Base-by-base conservation (phyloP, 2,888 invertebrate species). In the Coleophora deauratella region DNA sequence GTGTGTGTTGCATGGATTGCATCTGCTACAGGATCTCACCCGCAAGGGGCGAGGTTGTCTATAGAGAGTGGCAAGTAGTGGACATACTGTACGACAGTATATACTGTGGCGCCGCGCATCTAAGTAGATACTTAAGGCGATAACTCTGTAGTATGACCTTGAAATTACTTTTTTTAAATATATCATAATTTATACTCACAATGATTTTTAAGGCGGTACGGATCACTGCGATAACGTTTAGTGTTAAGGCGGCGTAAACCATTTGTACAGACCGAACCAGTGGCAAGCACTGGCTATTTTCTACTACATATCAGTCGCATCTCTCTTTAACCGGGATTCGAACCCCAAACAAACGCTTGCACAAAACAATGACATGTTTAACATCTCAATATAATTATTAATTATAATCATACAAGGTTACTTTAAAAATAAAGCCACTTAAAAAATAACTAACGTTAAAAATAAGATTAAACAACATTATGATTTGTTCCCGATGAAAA, bases 391-490 rank as follows among this genome's bases (percentile, higher is more conserved):
- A 84, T 80, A 80, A 80, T 43, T 43, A 78, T 66, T 67, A 71
- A 67, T 72, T 72, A 75, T 73, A 75, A 77, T 74, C 72, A 43
- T 41, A 4, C 30, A 74, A 62, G 68, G 74, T 79, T 73, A 77
- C 74, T 75, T 72, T 66, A 73, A 72, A 79, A 80, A 77, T 80
- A 79, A 76, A 84, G 80, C 80, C 75, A 72, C 81, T 80, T 84
- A 82, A 80, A n/a, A 66, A 84, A 71, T 80, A 84, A 80, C 81
- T 82, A 82, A 85, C 84, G 72, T 82, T 84, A 84, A 75, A 82
- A 81, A 84, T 84, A 84, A 82, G 82, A 82, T 84, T 82, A 85
- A 81, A 84, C 79, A 85, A 85, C 85, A 76, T 80, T 81, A 80
- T 82, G 75, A 81, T 85, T 85, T 85, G 85, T 82, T 85, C 84